Evolutionary conservation across 2,113 vertebrate genomes (phyloP), one percentile per base, ranked within the genome.

Genomic region (Motacilla tschutschensis): DNA sequence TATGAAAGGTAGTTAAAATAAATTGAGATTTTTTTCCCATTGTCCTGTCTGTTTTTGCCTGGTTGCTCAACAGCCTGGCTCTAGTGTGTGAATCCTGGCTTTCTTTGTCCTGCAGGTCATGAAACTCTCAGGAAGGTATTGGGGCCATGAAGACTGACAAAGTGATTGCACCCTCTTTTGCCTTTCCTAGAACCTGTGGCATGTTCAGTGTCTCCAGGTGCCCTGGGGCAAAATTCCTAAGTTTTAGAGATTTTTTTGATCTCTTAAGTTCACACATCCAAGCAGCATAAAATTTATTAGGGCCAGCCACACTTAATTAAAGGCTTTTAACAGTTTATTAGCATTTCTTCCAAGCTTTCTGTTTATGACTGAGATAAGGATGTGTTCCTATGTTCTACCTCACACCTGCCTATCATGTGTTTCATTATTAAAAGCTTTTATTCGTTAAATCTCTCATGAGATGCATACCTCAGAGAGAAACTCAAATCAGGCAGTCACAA

Each of bases 321-420:
- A 71, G 17, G 10, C 18, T 90, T 90, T 83, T 70, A 87, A 48
- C 9, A 57, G 31, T 71, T 87, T 91, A 64, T 87, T 70, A 64
- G 24, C 20, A n/a, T 77, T 89, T 89, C 57, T 89, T 72, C 73
- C 76, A 77, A 79, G n/a, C 20, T 80, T 79, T 85, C 53, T 8
- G 9, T 89, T 69, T 89, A 53, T 83, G 75, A 78, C 31, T 60
- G 79, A 87, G 85, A 67, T 59, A 85, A 80, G 76, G 44, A 80
- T 60, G 41, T 57, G 46, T 67, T 93, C 41, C 43, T 74, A 40
- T 29, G 85, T 87, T 71, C 65, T 57, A 31, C n/a, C 44, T 92
- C 87, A 89, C 87, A 95, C 87, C 87, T 93, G 89, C 53, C 87
- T 74, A 53, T 91, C 89, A 89, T n/a, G 60, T 92, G 91, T 83